These are phyloP conservation scores for Erpornis zantholeuca DNA, from an alignment of 2,113 vertebrate species.

Conservation along the genomic window DNA sequence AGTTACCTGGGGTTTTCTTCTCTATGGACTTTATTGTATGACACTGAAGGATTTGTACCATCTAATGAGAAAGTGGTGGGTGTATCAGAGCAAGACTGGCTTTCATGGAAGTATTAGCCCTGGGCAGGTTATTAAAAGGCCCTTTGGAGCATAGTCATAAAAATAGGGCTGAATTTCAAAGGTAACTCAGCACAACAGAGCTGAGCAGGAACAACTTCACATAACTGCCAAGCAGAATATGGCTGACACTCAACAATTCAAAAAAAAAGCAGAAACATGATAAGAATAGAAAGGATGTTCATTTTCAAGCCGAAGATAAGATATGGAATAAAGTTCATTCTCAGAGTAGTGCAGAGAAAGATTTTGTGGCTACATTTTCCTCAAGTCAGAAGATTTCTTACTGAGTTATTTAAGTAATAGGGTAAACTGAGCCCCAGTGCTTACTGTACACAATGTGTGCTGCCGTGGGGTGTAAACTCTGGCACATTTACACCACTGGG, in stretches of 20 bases:
- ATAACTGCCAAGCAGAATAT: constrained; percentile 71
- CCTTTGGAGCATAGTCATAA: constrained; percentile 31
- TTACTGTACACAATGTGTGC: neutral
- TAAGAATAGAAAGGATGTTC: constrained; percentile 81
- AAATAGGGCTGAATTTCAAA: constrained; percentile 63
- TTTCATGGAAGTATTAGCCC: constrained; percentile 13
- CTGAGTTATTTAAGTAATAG: constrained; percentile 18
- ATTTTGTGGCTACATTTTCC: constrained; percentile 63
- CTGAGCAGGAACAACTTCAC: constrained; percentile 43
- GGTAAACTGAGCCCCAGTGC: constrained; percentile 50
- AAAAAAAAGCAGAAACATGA: constrained; percentile 74
- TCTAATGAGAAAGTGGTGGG: neutral
- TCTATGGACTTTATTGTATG: neutral
- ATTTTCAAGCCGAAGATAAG: constrained; percentile 78
- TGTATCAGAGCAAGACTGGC: neutral
- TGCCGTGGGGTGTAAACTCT: constrained; percentile 48
- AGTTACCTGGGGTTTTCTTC: neutral
- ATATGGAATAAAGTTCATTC: constrained; percentile 75
- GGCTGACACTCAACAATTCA: constrained; percentile 70
- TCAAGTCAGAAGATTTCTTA: constrained; percentile 57
- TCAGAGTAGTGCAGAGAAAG: constrained; percentile 67
- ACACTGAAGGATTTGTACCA: neutral
- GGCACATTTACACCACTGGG: neutral
- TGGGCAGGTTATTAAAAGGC: constrained; percentile 43
- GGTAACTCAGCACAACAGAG: constrained; percentile 70